These are phyloP conservation scores for Ptychodera flava DNA, from an alignment of 35 echinoderm and acorn worm genomes.

Conservation along the genomic window DNA sequence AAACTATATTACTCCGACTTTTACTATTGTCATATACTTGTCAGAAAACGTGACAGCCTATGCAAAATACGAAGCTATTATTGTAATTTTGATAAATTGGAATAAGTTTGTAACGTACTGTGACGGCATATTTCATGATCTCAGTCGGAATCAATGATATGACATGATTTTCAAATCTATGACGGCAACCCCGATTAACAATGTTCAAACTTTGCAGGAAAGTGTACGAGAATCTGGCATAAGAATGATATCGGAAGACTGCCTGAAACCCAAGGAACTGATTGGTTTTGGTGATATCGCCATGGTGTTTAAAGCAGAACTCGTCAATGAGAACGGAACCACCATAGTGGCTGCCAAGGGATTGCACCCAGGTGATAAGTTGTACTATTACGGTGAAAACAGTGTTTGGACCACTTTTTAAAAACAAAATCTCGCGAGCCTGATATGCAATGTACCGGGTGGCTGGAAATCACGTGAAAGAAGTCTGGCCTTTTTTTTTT, in stretches of 20 bases:
- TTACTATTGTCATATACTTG: neutral
- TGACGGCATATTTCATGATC: too few relatives aligned
- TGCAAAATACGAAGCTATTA: neutral
- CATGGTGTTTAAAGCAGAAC: neutral
- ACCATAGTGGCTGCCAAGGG: neutral
- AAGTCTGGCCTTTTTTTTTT: neutral
- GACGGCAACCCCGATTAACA: too few relatives aligned
- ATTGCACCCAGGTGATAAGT: neutral
- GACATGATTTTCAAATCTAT: neutral
- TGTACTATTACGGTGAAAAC: neutral
- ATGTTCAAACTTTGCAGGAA: too few relatives aligned
- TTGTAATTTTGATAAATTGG: neutral
- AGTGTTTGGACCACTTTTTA: neutral
- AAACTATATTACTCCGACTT: too few relatives aligned
- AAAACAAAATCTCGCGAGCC: neutral
- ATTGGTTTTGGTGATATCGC: neutral
- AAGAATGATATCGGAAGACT: neutral
- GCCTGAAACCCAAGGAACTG: neutral
- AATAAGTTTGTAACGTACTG: too few relatives aligned
- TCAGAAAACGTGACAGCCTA: neutral
- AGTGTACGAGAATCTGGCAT: neutral
- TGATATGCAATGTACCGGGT: neutral
- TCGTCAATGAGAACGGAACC: neutral
- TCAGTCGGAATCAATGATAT: neutral
- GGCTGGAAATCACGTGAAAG: neutral